Evolutionary conservation across 2,797 vertebrate genomes (phyloP), one percentile per base, ranked within the genome.

Genomic region (Pseudochirops corinnae): DNA sequence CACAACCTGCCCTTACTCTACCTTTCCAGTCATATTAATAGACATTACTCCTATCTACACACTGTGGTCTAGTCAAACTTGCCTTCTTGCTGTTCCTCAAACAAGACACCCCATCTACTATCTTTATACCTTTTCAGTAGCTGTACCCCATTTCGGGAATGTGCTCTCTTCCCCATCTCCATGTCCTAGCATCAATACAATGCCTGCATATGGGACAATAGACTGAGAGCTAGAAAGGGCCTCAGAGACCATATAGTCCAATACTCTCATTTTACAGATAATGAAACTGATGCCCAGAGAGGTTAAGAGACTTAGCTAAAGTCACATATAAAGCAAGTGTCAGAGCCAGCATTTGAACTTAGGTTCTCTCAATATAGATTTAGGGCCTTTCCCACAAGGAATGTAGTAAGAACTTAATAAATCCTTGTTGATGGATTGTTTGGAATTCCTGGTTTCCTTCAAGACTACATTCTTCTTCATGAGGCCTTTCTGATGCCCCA

Each of bases 341-440:
- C 56, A 90, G 55, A 92, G 62, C 10, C 4, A 74, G 53, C 31
- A 95, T 39, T 52, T 96, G n/a, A 96, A 94, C 56, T 97, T 58
- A 90, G 53, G 55, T n/a, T 91, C 62, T 94, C 91, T 93, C 58
- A 58, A 26, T n/a, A 93, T 18, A 90, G 56, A 13, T 13, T 55
- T 5, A 87, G 57, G 5, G 53, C 26, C n/a, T 82, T 82, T 82
- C 26, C 74, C 74, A 82, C 39, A 74, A 74, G n/a, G n/a, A 24
- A 21, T 5, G 39, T 21, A 74, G 33, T 39, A 74, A n/a, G 33
- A n/a, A 1, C 62, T 74, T 74, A 74, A 74, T 39, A 82, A 82
- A 82, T 82, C 2, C 39, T 82, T 82, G 39, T 82, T 82, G 74
- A 39, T 18, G 33, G 14, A 82, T 24, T 21, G 67, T 26, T 26